Base-by-base conservation (phyloP, 2,113 vertebrate species). In the Aramus guarauna region DNA sequence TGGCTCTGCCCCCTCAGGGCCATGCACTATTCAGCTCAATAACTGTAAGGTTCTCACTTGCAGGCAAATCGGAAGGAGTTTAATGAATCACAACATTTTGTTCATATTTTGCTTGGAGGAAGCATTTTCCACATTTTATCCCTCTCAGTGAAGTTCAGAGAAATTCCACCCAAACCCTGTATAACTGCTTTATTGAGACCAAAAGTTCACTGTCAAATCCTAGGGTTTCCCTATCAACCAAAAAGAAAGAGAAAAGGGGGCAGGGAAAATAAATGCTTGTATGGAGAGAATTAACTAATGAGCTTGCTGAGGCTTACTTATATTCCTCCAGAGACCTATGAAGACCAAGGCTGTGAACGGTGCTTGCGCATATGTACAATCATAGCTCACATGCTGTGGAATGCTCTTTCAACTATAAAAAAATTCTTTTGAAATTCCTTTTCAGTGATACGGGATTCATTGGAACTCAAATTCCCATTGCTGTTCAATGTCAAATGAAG, bases 1-100 rank as follows among this genome's bases (percentile, higher is more conserved):
- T 92, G 94, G 89, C 94, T 90, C 92, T 92, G 67, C 62, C 78
- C 93, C 82, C 56, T 73, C 32, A 74, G 62, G 91, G 92, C 89
- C 92, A 80, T 0, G 89, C 88, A 87, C 94, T 63, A 55, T 77
- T 96, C 90, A 81, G 64, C 62, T 83, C 89, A 94, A 90, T 72
- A 92, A 89, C 83, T 90, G 81, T 66, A 89, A 92, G 96, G 91
- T 86, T 97, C 94, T 90, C 96, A 83, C 94, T 94, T 78, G 69
- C 73, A 94, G 89, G 89, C 97, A 93, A 93, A 83, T 90, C 89
- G 66, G 89, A 97, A 92, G 50, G 52, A 80, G 63, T 85, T 93
- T 95, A 96, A 71, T 88, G 93, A 95, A 97, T 89, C 85, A 84
- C 88, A 67, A 80, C 85, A 69, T 97, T 96, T 98, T 92, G 88